Evolutionary conservation across 2,797 vertebrate species (phyloP).

Genomic region (Enteromius paludinosus): DNA sequence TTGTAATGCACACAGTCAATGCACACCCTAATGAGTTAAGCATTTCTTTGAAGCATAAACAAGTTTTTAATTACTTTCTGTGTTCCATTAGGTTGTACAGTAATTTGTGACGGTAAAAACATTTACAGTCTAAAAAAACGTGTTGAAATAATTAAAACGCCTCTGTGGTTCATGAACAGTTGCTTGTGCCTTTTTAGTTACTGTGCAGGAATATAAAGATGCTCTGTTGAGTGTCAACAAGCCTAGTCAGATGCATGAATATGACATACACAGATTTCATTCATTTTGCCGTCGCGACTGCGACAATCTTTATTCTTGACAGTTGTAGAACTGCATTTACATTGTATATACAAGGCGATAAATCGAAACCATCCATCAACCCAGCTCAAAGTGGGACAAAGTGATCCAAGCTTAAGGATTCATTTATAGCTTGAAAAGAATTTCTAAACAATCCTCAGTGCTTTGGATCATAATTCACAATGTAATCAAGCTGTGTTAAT

Average conservation of each 20-base stretch:
- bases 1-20: background rate
- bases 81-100: constrained; percentile 2
- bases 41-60: background rate
- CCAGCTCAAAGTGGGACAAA: background rate
- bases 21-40: background rate
- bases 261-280: background rate
- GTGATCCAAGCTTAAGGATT: background rate
- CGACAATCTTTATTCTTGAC: background rate
- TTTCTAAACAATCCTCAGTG: background rate
- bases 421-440: background rate
- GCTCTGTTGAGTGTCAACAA: constrained; percentile 12
- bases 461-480: constrained; percentile 27
- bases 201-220: constrained; percentile 12
- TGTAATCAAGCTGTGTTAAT: background rate
- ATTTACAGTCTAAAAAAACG: background rate
- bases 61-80: constrained; percentile 19
- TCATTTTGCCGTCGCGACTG: background rate
- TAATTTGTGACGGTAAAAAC: constrained; percentile 20
- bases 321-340: background rate
- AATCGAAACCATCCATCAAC: background rate
- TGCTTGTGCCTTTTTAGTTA: constrained; percentile 2
- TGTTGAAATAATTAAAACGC: background rate
- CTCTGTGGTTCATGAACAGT: background rate
- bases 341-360: background rate
- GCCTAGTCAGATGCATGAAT: constrained; percentile 1